Base-by-base conservation (phyloP, 2,113 vertebrate genomes). In the Lepidothrix coronata region DNA sequence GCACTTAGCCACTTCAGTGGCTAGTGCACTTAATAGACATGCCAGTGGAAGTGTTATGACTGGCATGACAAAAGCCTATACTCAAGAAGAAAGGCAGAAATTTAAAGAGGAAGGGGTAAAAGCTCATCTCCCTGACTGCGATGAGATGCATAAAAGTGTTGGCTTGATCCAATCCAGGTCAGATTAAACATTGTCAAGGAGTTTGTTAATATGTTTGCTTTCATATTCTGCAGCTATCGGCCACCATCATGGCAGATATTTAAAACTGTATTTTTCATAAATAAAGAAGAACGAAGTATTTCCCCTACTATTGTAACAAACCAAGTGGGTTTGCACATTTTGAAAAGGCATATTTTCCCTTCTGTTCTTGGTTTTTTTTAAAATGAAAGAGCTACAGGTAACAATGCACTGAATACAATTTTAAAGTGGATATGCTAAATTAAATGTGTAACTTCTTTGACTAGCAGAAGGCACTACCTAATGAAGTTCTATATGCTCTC, bases 401-500 rank as follows among this genome's bases (percentile, higher is more conserved):
- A 76, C 24, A 66, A 8, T 41, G 13, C 59, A 79, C 24, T n/a
- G 31, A 79, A 52, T 24, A 30, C 0, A 23, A 39, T 78, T 80
- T 66, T 41, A 3, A 85, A 75, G 68, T 24, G 39, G 31, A 48
- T 46, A 70, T 31, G 28, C 21, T n/a, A 65, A 68, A 19, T 48
- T 27, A 73, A 74, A 46, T 0, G 4, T 31, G 7, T 24, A 44
- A 73, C 8, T 70, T 76, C 23, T 66, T 62, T 39, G 22, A 91
- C 17, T 44, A 62, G 14, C 37, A 59, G 16, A 48, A 82, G 35
- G 14, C 55, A 78, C 17, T 43, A 41, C 23, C 4, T 13, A 58
- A 84, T 0, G 3, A 16, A 43, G 43, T 41, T 82, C 46, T 57
- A 27, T 0, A 0, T 25, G 35, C 25, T 54, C 30, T 59, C 35